Evolutionary conservation across 2,888 invertebrate species (phyloP), one percentile per base, ranked within the genome.

Genomic region (Galerucella pusilla): DNA sequence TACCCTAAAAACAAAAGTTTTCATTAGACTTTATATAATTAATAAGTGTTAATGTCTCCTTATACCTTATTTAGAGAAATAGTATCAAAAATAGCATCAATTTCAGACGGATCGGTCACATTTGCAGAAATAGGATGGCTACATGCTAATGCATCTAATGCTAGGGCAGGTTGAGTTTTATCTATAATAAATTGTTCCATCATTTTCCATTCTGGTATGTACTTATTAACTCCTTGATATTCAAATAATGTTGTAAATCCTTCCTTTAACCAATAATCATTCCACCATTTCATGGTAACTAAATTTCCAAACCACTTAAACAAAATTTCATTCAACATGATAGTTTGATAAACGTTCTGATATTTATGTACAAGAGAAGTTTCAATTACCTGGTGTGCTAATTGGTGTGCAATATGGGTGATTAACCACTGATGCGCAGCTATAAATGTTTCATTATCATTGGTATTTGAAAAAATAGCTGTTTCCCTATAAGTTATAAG

Each of bases 251-350:
- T 94, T 0, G 96, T 95, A 76, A 96, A 93, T 0, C 94, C 97
- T 85, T 97, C 97, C 86, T 97, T 94, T 77, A 97, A 89, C 97
- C 97, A 97, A 68, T 94, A 90, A 80, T 97, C 94, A 67, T 94
- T 95, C 96, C 96, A 97, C 96, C 96, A 97, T 82, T 95, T 94
- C 89, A 97, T 97, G 0, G 97, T 97, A 0, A 97, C 97, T 20
- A 98, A 90, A 81, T 97, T 97, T 61, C 96, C 96, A 86, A 96
- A 95, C 96, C 96, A 96, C 89, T 90, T 82, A 74, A 85, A 85
- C 79, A 79, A 78, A 60, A 42, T 46, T 20, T 59, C 2, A 52
- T 2, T 10, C 16, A 57, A 57, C 16, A 57, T 10, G 6, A n/a
- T 52, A 14, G 1, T 14, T n/a, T 52, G 35, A 35, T 7, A n/a